Conservation (phyloP, 2,113 vertebrate genomes). For the Meles meles region DNA sequence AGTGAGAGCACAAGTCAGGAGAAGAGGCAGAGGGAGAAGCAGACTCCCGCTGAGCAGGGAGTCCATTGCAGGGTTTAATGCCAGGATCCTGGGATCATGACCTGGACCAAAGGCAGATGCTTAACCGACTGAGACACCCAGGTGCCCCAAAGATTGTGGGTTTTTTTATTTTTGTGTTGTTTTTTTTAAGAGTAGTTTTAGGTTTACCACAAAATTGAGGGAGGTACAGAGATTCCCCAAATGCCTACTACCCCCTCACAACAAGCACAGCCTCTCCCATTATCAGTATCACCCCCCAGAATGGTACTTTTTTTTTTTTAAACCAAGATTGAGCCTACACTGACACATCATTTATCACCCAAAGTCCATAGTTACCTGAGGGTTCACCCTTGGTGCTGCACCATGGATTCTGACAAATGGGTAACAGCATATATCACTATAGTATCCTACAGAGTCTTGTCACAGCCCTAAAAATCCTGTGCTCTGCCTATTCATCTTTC, state of each 20-base stretch:
- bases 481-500: background rate
- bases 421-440: background rate
- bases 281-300: background rate
- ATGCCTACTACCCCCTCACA: background rate
- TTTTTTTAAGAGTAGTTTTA: background rate
- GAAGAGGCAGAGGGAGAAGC: no score
- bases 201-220: background rate
- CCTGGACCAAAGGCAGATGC: no score
- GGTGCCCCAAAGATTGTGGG: no score
- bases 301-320: background rate
- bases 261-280: background rate
- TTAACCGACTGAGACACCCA: no score
- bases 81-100: no score
- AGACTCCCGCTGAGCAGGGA: no score
- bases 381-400: background rate
- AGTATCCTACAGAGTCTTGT: background rate
- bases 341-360: background rate
- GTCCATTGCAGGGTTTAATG: no score
- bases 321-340: background rate
- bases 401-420: background rate
- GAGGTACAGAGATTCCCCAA: background rate
- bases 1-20: no score
- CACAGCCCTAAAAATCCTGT: background rate
- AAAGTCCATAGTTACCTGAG: background rate
- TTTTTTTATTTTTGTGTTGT: no score